Evolutionary conservation across 2,113 vertebrate species (phyloP).

Genomic region (Crocuta crocuta): DNA sequence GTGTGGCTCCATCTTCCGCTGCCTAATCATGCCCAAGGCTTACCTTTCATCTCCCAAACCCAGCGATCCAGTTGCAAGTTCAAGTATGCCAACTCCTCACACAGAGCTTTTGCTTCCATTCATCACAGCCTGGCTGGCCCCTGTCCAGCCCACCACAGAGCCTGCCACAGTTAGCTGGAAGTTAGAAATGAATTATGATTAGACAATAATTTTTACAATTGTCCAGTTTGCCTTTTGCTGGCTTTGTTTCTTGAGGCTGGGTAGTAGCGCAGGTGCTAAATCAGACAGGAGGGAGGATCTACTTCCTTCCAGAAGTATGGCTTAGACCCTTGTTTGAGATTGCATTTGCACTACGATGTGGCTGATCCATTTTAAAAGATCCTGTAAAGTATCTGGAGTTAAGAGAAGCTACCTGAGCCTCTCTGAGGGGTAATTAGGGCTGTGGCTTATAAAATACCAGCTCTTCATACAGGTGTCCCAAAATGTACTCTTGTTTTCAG

Average conservation of each 20-base stretch:
- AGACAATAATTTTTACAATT: constrained; percentile 44
- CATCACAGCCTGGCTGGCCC: not conserved
- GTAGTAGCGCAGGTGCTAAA: not conserved
- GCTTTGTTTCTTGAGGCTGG: constrained; percentile 52
- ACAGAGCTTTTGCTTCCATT: not conserved
- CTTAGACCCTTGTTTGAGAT: not conserved
- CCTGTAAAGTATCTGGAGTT: not conserved
- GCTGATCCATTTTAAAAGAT: not conserved
- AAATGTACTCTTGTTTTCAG: not conserved
- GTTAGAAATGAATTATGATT: constrained; percentile 4
- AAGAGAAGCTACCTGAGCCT: not conserved
- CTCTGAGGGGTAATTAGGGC: not conserved
- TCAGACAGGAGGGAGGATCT: not conserved
- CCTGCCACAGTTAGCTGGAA: not conserved
- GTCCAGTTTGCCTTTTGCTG: not conserved
- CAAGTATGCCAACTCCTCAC: not conserved
- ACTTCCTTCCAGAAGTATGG: not conserved
- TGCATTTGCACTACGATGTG: not conserved
- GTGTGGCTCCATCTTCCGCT: not conserved
- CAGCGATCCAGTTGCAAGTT: not conserved
- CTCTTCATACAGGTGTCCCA: not conserved
- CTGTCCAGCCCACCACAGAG: not conserved
- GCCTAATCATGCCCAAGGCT: not conserved
- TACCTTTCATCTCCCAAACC: not conserved
- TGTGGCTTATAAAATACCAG: constrained; percentile 24